Conservation (phyloP, 1,140 invertebrate genomes). For the Papilio polyxenes region DNA sequence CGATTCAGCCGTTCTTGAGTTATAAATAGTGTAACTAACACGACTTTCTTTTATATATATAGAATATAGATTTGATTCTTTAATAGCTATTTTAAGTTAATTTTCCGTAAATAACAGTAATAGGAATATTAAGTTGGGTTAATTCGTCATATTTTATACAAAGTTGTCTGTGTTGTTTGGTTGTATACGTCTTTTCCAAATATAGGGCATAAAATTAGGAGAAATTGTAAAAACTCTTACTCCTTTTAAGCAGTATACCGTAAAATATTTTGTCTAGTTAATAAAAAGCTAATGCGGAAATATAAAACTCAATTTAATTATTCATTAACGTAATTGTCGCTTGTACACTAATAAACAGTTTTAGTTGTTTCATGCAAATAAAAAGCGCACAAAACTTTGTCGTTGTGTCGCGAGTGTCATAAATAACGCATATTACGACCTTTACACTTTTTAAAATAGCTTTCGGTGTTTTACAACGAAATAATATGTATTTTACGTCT, state of each 20-base stretch:
- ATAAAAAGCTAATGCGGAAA: not conserved
- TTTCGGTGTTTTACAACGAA: not conserved
- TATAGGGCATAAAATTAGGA: too few relatives aligned
- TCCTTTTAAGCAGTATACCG: not conserved
- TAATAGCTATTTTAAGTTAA: too few relatives aligned
- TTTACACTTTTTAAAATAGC: constrained; percentile 10
- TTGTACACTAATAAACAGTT: not conserved
- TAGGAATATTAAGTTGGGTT: too few relatives aligned
- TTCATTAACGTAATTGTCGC: not conserved
- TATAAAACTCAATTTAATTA: constrained; percentile 1
- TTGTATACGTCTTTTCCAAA: too few relatives aligned
- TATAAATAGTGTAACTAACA: too few relatives aligned
- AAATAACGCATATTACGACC: constrained; percentile 8
- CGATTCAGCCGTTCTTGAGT: too few relatives aligned
- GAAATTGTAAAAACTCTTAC: not conserved
- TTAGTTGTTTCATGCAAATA: constrained; percentile 18
- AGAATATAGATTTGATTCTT: too few relatives aligned
- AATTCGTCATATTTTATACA: too few relatives aligned
- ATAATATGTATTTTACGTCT: not conserved
- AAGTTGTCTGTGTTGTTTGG: too few relatives aligned
- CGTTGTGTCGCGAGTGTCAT: not conserved
- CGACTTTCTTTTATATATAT: too few relatives aligned
- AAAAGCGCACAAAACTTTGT: constrained; percentile 7
- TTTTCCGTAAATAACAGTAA: too few relatives aligned
- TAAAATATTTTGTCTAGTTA: not conserved